Evolutionary conservation across 2,113 vertebrate genomes (phyloP).

Genomic region (Aptenodytes patagonicus): DNA sequence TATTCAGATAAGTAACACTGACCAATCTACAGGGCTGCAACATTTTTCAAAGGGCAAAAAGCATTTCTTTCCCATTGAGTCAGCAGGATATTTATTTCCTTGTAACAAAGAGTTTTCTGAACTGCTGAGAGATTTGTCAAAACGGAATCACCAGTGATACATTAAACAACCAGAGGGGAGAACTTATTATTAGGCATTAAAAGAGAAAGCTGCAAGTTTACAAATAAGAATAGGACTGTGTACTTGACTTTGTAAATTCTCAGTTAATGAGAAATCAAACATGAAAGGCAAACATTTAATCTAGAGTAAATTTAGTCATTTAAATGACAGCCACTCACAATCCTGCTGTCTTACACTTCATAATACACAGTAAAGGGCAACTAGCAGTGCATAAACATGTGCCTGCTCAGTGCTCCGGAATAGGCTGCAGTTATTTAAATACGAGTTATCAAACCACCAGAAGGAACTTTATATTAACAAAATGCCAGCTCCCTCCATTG

Average conservation of each 20-base stretch:
- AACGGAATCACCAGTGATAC: slow-evolving; percentile 47
- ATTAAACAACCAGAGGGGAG: slow-evolving; percentile 49
- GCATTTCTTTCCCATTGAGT: slow-evolving; percentile 35
- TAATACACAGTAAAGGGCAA: slow-evolving; percentile 13
- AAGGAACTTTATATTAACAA: not conserved
- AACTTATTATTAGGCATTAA: slow-evolving; percentile 47
- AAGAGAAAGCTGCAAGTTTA: slow-evolving; percentile 44
- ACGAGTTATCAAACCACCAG: not conserved
- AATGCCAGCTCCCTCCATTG: not conserved
- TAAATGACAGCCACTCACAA: slow-evolving; percentile 30
- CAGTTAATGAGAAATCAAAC: slow-evolving; percentile 63
- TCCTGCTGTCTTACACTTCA: slow-evolving; percentile 7
- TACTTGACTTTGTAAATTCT: slow-evolving; percentile 44
- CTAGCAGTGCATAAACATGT: not conserved
- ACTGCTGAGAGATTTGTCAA: slow-evolving; percentile 60
- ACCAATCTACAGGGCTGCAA: slow-evolving; percentile 38
- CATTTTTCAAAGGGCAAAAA: slow-evolving; percentile 48
- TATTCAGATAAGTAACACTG: slow-evolving; percentile 52
- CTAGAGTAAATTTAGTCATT: slow-evolving; percentile 34
- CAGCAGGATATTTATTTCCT: slow-evolving; percentile 52
- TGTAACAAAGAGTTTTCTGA: slow-evolving; percentile 48
- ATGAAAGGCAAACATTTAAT: slow-evolving; percentile 66
- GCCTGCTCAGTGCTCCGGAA: not conserved
- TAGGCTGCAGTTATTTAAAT: not conserved
- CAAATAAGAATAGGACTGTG: slow-evolving; percentile 38